phyloP scores from a whole-genome alignment of 2,113 vertebrate species.

The Festucalex cinctus region DNA sequence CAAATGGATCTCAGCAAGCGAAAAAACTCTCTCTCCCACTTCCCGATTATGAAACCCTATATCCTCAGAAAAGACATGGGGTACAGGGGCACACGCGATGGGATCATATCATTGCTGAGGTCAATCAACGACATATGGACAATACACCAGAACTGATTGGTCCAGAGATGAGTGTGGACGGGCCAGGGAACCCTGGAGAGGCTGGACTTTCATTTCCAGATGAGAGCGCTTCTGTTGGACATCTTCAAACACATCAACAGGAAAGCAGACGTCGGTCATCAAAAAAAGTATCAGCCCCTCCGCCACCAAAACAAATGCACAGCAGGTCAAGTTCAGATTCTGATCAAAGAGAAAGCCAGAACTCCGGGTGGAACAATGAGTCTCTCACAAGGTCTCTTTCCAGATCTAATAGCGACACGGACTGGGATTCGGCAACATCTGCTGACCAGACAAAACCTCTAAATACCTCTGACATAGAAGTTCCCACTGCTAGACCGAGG shows the following conservation, averaged over 20 bases:
- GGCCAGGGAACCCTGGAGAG: conserved; percentile 50
- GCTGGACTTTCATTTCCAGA: conserved; percentile 16
- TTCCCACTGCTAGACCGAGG: conserved; percentile 63
- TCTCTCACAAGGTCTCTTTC: conserved; percentile 17
- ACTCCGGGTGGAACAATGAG: too few species aligned
- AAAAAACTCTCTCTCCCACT: conserved; percentile 57
- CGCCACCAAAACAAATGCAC: conserved; percentile 43
- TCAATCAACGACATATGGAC: conserved; percentile 62
- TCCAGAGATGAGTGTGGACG: conserved; percentile 72
- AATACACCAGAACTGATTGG: conserved; percentile 12
- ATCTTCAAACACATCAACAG: conserved; percentile 16
- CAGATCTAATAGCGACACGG: conserved; percentile 24
- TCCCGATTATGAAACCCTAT: conserved; percentile 72
- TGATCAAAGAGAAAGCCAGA: conserved; percentile 23
- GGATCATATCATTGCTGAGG: conserved; percentile 74
- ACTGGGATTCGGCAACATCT: conserved; percentile 6
- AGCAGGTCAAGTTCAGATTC: conserved; percentile 15
- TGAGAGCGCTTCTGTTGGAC: conserved; percentile 24
- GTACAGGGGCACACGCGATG: conserved; percentile 66
- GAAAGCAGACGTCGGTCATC: conserved; percentile 28
- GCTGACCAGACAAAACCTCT: conserved; percentile 18
- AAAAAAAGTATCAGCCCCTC: conserved; percentile 42
- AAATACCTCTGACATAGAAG: conserved; percentile 21
- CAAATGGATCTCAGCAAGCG: conserved; percentile 21
- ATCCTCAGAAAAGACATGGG: conserved; percentile 70